These are phyloP conservation scores for Tetrapedia diversipes DNA, from an alignment of 2,888 invertebrate genomes.

Conservation along the genomic window DNA sequence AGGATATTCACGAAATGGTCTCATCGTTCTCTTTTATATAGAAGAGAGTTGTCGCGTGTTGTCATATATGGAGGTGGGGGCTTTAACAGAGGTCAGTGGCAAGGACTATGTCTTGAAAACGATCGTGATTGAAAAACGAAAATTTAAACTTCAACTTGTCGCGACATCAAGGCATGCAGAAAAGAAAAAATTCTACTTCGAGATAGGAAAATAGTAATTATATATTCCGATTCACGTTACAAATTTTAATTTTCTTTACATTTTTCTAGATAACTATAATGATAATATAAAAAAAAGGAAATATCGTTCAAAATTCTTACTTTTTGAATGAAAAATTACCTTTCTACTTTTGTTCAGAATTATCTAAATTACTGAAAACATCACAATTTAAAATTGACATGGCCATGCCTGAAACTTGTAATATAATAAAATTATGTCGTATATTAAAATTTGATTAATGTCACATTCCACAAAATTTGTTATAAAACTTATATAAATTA, in stretches of 20 bases:
- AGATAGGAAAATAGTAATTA: not conserved
- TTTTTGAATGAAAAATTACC: no score
- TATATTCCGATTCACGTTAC: not conserved
- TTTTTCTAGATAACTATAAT: not conserved
- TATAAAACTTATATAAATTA: no score
- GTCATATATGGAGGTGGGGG: slow-evolving; percentile 36
- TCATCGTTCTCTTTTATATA: slow-evolving; percentile 47
- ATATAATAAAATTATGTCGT: no score
- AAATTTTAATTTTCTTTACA: not conserved
- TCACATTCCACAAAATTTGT: no score
- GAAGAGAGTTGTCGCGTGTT: slow-evolving; percentile 32
- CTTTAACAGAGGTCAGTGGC: slow-evolving; percentile 47
- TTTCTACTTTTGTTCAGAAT: no score
- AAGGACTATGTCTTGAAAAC: slow-evolving; percentile 39
- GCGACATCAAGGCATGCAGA: slow-evolving; percentile 5
- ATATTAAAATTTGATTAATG: no score
- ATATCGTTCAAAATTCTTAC: no score
- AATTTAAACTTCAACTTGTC: slow-evolving; percentile 19
- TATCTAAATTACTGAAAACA: no score
- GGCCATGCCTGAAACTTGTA: no score
- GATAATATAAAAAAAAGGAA: no score
- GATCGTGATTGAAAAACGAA: slow-evolving; percentile 24
- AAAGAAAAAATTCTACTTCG: not conserved
- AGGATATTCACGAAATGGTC: slow-evolving; percentile 21
- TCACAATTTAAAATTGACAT: no score